Evolutionary conservation across 37 sponge, comb jelly and placozoan genomes (phyloP), one percentile per base, ranked within the genome.

Genomic region (Corticium candelabrum): DNA sequence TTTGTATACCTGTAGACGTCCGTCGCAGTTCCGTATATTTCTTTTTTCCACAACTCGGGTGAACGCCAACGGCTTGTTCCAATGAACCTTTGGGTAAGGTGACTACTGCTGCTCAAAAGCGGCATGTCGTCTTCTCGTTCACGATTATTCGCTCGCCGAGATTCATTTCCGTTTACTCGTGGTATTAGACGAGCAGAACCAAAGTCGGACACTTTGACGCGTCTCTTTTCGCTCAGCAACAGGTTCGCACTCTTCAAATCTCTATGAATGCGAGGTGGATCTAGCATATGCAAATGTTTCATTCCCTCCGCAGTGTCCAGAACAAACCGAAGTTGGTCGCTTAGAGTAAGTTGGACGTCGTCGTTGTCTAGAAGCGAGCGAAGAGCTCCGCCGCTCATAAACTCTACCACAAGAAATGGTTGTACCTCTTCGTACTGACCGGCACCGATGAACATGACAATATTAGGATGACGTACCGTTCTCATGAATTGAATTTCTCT

Each of bases 1-100:
- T n/a, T n/a, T n/a, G n/a, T n/a, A 27, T 50, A 50, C 62, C 62
- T 50, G 62, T 50, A 50, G 15, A 50, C 62, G 62, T 50, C 62
- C 11, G 62, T 21, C 21, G 62, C 11, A 11, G 62, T 50, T 50
- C 62, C 62, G 62, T 50, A 50, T 21, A 21, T 27, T 50, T 50
- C 21, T 21, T 21, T 50, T 21, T 27, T 11, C 11, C 11, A 21
- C 21, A 50, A 27, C 21, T 50, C 62, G 62, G 62, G 62, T 11
- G 62, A 11, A 21, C 21, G 11, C 62, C 62, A 50, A 21, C 21
- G 21, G 62, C 11, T 11, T 27, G 62, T 50, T 50, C 62, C 62
- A 50, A 50, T 50, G 62, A 27, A 50, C 62, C 62, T 27, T 27
- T 27, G 15, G 15, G 62, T 50, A 27, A 50, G 15, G 62, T 21